Base-by-base conservation (phyloP, 2,888 invertebrate species). In the Creontiades dilutus region DNA sequence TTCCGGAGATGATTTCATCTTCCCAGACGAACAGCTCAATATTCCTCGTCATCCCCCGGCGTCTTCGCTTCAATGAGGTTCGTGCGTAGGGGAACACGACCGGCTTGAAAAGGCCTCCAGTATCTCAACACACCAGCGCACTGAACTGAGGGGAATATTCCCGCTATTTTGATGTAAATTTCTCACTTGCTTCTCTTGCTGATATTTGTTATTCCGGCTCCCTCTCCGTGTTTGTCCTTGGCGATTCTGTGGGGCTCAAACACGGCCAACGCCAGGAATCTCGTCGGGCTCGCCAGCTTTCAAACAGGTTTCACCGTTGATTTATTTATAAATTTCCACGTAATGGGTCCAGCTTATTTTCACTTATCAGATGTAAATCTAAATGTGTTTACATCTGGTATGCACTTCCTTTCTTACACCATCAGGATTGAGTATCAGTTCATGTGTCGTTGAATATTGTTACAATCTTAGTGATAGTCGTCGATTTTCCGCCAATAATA, bases 211-310 rank as follows among this genome's bases (percentile, higher is more conserved):
- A 68, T 68, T 68, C 68, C 1, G 23, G 12, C 23, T 23, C 23
- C 68, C 68, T 68, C 68, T 68, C 68, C 68, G 23, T 23, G 23
- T 68, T 23, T 68, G 68, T 68, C 68, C 68, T 68, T 68, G 68
- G 68, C 68, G 68, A 19, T 68, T 68, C 27, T 12, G 23, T 11
- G 68, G 68, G 9, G 23, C 27, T 23, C 68, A 68, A 68, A 68
- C 68, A 68, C 68, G 68, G 68, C 68, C 12, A 68, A 27, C 23
- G 9, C 23, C 0, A 1, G 68, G 12, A 68, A 11, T 12, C 68
- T 23, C 0, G 4, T 12, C 23, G 19, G 68, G 68, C n/a, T 68
- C 68, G 19, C 23, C 23, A 68, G 68, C 68, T 68, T 68, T 68
- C 68, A 68, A 68, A 68, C 68, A 4, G 68, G 68, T 68, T 68